These are phyloP conservation scores for Centropyge bicolor DNA, from an alignment of 2,797 vertebrate species.

Conservation along the genomic window DNA sequence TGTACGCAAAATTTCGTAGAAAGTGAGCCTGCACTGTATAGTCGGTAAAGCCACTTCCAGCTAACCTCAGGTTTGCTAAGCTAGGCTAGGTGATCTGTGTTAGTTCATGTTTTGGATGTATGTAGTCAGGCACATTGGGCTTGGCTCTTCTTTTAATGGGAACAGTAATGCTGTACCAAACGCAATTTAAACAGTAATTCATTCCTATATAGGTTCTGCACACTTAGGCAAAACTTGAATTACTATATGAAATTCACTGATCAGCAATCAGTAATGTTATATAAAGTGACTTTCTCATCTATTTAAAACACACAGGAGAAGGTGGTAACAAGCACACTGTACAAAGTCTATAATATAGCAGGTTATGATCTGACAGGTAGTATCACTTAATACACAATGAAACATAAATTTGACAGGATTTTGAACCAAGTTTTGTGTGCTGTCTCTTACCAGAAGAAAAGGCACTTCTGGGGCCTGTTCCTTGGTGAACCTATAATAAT, in stretches of 20 bases:
- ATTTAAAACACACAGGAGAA: background rate
- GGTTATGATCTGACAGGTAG: background rate
- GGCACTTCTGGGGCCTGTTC: background rate
- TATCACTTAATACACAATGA: background rate
- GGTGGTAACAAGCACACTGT: background rate
- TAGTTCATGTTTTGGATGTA: background rate
- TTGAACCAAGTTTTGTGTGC: background rate
- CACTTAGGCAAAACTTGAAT: background rate
- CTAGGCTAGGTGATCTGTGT: background rate
- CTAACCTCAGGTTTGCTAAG: background rate
- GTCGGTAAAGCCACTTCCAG: background rate
- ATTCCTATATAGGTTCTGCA: background rate
- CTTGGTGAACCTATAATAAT: background rate
- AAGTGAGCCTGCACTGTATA: background rate
- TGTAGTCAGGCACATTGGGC: background rate
- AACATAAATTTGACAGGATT: background rate
- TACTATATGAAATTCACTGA: constrained; percentile 17
- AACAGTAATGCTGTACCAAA: constrained; percentile 1
- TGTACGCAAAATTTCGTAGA: background rate
- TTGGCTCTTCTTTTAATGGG: background rate
- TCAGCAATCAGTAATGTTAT: background rate
- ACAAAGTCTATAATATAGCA: background rate
- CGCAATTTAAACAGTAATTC: constrained; percentile 19
- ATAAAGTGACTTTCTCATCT: background rate
- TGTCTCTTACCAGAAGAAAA: background rate